Conservation (phyloP, 2,888 invertebrate genomes). For the Elaeidobius kamerunicus region DNA sequence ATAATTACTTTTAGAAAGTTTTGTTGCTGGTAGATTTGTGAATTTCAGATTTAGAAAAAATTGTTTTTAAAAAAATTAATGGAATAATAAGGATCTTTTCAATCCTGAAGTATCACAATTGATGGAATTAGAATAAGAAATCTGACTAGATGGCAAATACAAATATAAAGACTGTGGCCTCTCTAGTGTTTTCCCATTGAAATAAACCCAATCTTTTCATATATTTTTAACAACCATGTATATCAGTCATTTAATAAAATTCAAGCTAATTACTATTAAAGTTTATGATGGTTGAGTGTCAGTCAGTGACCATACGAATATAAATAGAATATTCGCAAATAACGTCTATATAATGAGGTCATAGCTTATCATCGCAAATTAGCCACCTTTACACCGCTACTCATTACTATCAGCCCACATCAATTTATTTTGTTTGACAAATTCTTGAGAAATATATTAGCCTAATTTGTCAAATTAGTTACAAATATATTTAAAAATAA, state of each 20-base stretch:
- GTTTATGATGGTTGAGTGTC: too few species aligned
- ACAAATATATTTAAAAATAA: background rate
- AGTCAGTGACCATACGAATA: background rate
- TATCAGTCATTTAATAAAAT: background rate
- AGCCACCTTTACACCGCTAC: background rate
- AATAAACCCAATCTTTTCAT: background rate
- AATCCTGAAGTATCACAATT: too few species aligned
- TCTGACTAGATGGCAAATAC: background rate
- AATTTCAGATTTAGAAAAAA: too few species aligned
- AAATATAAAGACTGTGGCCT: background rate
- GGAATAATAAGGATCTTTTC: too few species aligned
- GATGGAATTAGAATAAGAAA: too few species aligned
- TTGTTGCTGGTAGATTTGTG: too few species aligned
- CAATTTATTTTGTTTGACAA: slow-evolving; percentile 6
- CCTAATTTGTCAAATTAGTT: slow-evolving; percentile 10
- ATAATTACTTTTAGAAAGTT: too few species aligned
- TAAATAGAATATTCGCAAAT: background rate
- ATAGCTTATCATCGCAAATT: slow-evolving; percentile 2
- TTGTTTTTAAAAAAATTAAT: too few species aligned
- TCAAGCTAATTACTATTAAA: background rate
- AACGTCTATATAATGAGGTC: background rate
- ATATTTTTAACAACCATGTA: background rate
- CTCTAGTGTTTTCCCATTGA: too few species aligned
- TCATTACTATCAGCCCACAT: slow-evolving; percentile 5
- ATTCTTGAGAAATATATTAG: slow-evolving; percentile 7